Base-by-base conservation (phyloP, 2,797 vertebrate genomes). In the Mus caroli region DNA sequence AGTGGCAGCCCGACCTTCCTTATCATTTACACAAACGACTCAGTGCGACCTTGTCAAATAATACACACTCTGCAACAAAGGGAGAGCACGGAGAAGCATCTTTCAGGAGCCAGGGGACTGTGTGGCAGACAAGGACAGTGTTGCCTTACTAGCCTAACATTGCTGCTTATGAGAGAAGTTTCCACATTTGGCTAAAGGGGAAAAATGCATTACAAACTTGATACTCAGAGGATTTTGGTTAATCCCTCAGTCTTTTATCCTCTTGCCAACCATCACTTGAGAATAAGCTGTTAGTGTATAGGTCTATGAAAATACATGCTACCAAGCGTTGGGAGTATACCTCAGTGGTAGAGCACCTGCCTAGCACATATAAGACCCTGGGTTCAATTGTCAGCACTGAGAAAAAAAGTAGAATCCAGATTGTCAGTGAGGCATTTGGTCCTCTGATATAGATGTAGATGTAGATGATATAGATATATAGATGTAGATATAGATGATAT, bases 181-280 rank as follows among this genome's bases (percentile, higher is more conserved):
- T 87, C 43, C 40, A 86, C 28, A 76, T 40, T 46, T 22, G 75
- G 50, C 60, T 85, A 87, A 80, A 88, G 40, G 50, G 84, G 31
- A n/a, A 76, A 92, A 28, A 54, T 85, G 85, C 83, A 17, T 54
- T 58, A 50, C 12, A 37, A 62, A 85, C 87, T 92, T 93, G 84
- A 82, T 93, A 69, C 40, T 40, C 71, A 56, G 89, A 95, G 37
- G 76, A 88, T 89, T 77, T 91, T 52, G 82, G 56, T 89, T 79
- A 67, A 94, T 88, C 88, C 80, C 50, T 92, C 52, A 79, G 73
- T 92, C 93, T 92, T 91, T 93, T 90, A 43, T 73, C 64, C 84
- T 88, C 62, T 88, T 90, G 67, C 31, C 79, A 88, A 64, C 43
- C 43, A 19, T 95, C 56, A 37, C 69, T 28, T 91, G 90, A 87